phyloP scores from a whole-genome alignment of 2,888 invertebrate genomes.

The Acanthoscelides obtectus region DNA sequence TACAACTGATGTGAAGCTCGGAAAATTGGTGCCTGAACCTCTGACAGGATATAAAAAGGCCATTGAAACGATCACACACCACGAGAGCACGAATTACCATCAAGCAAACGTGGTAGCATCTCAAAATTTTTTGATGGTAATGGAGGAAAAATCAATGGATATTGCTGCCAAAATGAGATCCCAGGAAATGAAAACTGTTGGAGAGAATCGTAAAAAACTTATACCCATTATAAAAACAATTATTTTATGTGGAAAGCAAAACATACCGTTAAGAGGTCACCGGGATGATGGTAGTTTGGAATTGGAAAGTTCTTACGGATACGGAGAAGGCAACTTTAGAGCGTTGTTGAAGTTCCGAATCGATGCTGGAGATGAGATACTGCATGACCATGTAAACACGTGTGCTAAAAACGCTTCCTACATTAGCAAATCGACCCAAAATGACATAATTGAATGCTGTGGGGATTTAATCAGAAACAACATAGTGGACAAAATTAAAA shows the following conservation, averaged over 20 bases:
- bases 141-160: background rate
- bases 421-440: slow-evolving; percentile 1
- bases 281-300: slow-evolving; percentile 4
- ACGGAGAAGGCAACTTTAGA: slow-evolving; percentile 3
- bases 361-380: background rate
- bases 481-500: background rate
- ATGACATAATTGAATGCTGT: background rate
- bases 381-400: background rate
- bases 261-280: slow-evolving; percentile 1
- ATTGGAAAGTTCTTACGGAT: background rate
- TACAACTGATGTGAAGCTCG: background rate
- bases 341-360: background rate
- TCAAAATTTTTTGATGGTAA: background rate
- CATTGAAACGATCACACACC: background rate
- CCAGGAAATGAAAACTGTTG: background rate
- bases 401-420: background rate
- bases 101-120: background rate
- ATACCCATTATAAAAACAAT: slow-evolving; percentile 1
- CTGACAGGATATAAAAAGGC: background rate
- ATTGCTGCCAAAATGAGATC: background rate
- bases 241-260: slow-evolving; percentile 4
- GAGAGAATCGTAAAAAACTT: background rate
- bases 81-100: background rate
- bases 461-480: background rate
- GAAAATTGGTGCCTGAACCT: background rate